phyloP scores from a whole-genome alignment of 2,797 vertebrate species.

The Crypturellus tataupa region DNA sequence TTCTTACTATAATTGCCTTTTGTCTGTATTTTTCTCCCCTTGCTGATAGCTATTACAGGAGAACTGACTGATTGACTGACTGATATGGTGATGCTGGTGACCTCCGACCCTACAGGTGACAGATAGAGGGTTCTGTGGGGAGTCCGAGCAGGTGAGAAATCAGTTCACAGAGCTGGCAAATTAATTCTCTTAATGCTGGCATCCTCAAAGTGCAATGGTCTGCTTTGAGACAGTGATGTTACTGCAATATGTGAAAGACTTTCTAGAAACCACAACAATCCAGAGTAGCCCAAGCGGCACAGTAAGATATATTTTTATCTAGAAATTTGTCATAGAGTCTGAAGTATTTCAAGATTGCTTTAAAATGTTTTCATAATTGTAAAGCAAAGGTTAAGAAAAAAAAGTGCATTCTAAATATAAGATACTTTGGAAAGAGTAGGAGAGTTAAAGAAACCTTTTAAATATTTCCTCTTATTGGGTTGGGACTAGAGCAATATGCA shows the following conservation, averaged over 20 bases:
- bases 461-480: neutral
- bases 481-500: neutral
- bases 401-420: neutral
- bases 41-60: slow-evolving; percentile 29
- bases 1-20: slow-evolving; percentile 50
- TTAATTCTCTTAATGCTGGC: neutral
- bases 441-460: neutral
- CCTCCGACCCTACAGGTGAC: neutral
- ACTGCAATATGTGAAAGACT: neutral
- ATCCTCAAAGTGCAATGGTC: neutral
- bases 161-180: neutral
- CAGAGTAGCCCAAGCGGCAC: neutral
- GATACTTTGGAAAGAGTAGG: neutral
- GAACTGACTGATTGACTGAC: neutral
- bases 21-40: slow-evolving; percentile 36
- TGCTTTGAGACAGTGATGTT: neutral
- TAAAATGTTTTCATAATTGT: neutral
- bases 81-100: neutral
- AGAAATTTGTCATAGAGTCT: neutral
- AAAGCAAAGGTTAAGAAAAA: neutral
- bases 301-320: neutral
- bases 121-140: neutral
- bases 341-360: neutral
- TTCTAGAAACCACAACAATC: neutral
- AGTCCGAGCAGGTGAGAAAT: slow-evolving; percentile 10